Evolutionary conservation across 2,113 vertebrate species (phyloP).

Genomic region (Microtus oregoni): DNA sequence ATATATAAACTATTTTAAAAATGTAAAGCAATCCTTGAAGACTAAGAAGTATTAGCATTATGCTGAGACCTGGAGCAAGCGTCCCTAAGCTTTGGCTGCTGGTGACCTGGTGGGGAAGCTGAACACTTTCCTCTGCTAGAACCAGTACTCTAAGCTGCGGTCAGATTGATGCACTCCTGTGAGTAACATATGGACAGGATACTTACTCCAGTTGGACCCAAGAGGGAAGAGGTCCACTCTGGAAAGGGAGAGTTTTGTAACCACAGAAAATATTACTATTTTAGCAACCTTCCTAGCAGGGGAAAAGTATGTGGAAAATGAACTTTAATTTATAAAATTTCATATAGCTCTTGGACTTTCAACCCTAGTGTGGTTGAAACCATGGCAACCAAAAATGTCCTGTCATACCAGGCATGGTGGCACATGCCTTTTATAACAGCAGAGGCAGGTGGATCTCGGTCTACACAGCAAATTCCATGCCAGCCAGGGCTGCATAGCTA

Average conservation of each 20-base stretch:
- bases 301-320: neutral
- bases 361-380: neutral
- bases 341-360: neutral
- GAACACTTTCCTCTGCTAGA: neutral
- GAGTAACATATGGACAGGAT: neutral
- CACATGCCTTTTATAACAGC: neutral
- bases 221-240: neutral
- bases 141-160: neutral
- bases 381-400: neutral
- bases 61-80: neutral
- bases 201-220: neutral
- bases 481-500: neutral
- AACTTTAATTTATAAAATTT: slow-evolving; percentile 32
- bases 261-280: neutral
- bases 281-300: slow-evolving; percentile 20
- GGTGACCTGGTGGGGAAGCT: neutral
- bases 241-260: neutral
- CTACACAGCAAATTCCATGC: neutral
- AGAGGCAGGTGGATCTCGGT: neutral
- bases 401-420: neutral
- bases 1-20: neutral
- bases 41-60: neutral
- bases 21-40: neutral
- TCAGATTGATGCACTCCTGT: neutral
- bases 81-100: neutral